A percentile compares a stretch with the other conserved stretches of the same genome.
Conservation (phyloP, 2,113 vertebrate species). For the Ciconia boyciana region DNA sequence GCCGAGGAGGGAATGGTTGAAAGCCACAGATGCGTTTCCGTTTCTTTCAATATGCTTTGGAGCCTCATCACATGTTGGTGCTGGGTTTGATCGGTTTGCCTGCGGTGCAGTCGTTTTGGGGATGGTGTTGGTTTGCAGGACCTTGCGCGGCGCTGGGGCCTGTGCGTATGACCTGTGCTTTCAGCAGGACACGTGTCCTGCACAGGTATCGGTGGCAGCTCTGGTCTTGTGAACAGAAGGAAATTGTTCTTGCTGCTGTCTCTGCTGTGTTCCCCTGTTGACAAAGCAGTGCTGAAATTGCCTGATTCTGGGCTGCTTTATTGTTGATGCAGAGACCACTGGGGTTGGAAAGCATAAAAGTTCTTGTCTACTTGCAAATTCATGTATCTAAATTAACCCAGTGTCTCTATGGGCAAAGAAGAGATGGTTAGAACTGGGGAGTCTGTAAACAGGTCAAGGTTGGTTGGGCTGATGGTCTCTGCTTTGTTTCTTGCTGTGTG, state of each 20-base stretch:
- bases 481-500: background rate
- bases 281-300: background rate
- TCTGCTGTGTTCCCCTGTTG: background rate
- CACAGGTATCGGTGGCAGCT: background rate
- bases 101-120: background rate
- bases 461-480: background rate
- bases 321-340: background rate
- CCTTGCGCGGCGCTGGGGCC: background rate
- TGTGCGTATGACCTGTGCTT: background rate
- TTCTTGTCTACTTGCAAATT: background rate
- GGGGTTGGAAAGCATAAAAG: background rate
- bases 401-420: background rate
- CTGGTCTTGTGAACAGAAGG: background rate
- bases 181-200: background rate
- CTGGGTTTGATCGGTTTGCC: fast-evolving
- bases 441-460: background rate
- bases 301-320: background rate
- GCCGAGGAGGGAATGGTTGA: background rate
- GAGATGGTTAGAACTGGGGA: background rate
- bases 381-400: fast-evolving
- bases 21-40: fast-evolving
- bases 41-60: fast-evolving
- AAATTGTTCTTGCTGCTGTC: background rate
- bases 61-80: fast-evolving
- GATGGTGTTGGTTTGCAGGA: background rate